Percentiles rank a stretch among this genome's conserved stretches.
Evolutionary conservation across 2,888 invertebrate species (phyloP).

Genomic region (Hydrotaea diabolus): DNA sequence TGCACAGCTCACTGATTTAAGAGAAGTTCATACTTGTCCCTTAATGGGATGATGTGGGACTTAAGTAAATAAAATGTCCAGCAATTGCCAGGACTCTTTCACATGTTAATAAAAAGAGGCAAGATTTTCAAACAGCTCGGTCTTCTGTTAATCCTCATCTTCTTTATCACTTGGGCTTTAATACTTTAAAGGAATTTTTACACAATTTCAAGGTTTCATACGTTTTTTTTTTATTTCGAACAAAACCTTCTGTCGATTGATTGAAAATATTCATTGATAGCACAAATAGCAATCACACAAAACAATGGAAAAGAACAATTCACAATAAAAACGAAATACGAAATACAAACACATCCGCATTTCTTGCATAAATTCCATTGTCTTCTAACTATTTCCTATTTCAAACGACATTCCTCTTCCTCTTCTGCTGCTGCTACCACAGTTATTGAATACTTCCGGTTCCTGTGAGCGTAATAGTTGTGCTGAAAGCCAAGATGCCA

Average conservation of each 20-base stretch:
- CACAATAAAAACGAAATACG: background rate
- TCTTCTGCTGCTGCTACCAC: background rate
- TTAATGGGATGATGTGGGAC: too few species aligned
- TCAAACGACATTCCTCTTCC: background rate
- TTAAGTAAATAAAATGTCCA: too few species aligned
- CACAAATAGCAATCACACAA: background rate
- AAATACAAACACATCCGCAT: background rate
- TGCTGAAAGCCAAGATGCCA: background rate
- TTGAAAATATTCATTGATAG: conserved; percentile 23
- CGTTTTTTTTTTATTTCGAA: background rate
- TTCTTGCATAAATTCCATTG: conserved; percentile 40
- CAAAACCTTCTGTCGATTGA: conserved; percentile 10
- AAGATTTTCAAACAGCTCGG: too few species aligned
- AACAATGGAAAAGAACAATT: background rate
- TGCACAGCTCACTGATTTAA: too few species aligned
- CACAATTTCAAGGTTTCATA: background rate
- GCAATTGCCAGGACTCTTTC: too few species aligned
- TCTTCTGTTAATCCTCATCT: too few species aligned
- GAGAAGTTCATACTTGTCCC: too few species aligned
- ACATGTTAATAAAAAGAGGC: too few species aligned
- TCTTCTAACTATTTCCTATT: conserved; percentile 36
- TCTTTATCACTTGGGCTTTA: background rate
- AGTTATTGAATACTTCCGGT: conserved; percentile 36
- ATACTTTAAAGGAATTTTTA: background rate
- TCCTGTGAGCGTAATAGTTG: background rate